phyloP scores from a whole-genome alignment of 2,888 invertebrate genomes.

The Tenthredo mesomela region DNA sequence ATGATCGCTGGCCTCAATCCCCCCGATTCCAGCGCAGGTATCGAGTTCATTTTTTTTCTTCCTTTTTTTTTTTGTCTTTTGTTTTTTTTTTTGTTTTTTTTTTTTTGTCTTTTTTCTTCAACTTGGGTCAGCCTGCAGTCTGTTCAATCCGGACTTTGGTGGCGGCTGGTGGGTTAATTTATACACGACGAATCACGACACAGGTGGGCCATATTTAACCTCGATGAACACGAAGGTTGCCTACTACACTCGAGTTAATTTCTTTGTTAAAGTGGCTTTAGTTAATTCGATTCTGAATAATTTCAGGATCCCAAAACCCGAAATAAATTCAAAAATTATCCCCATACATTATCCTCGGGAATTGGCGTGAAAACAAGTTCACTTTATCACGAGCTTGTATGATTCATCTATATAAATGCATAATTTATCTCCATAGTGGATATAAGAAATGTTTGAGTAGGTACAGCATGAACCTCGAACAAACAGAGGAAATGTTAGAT shows the following conservation, averaged over 20 bases:
- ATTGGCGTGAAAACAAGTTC: slow-evolving; percentile 8
- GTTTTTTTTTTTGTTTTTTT: background rate
- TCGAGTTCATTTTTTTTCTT: slow-evolving; percentile 39
- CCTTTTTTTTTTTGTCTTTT: background rate
- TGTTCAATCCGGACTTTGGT: slow-evolving; percentile 26
- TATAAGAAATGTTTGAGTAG: background rate
- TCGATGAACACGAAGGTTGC: slow-evolving; percentile 33
- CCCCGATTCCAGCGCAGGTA: slow-evolving; percentile 46
- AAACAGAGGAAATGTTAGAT: slow-evolving; percentile 45
- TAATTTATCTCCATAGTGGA: background rate
- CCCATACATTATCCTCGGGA: background rate
- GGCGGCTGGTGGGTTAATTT: background rate
- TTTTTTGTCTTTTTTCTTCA: background rate
- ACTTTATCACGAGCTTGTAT: background rate
- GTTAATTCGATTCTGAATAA: background rate
- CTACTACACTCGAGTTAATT: background rate
- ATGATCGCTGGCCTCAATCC: slow-evolving; percentile 51
- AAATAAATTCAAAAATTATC: background rate
- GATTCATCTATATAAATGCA: background rate
- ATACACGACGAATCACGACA: slow-evolving; percentile 32
- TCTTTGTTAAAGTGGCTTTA: background rate
- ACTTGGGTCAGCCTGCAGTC: slow-evolving; percentile 31
- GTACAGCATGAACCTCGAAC: background rate
- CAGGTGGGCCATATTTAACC: slow-evolving; percentile 28
- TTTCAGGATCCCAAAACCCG: background rate